Evolutionary conservation across 1,140 invertebrate species (phyloP), one percentile per base, ranked within the genome.

Genomic region (Pogonomyrmex californicus): DNA sequence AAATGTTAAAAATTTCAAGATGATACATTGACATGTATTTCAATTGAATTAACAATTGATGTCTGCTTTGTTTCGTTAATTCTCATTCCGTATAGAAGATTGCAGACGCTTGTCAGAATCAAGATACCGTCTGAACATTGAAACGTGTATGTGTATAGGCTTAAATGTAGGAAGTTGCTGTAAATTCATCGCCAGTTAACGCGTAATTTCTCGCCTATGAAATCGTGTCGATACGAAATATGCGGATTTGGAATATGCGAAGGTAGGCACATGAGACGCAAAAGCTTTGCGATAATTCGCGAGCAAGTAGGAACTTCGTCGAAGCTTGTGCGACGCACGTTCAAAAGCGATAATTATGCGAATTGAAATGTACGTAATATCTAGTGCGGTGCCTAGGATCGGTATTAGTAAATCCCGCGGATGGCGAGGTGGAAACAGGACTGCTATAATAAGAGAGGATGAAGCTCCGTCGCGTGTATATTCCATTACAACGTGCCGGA

Each of bases 341-440:
- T 77, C 65, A 54, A 90, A 86, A 71, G 85, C 77, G 83, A 87
- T 86, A 92, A 90, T 91, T 91, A 82, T 79, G 76, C 75, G 86
- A 86, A 87, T 87, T 86, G 89, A 88, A 88, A 89, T 75, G 82
- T 66, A 68, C 81, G 77, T 83, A 89, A 86, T 71, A 86, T 86
- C 71, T 70, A 56, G 54, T 30, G 51, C 51, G 62, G 85, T 51
- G 68, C 66, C 65, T 56, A 62, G 86, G 58, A 63, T 81, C 77
- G 66, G 86, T 76, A 85, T 85, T 85, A 70, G 66, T 76, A 82
- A 83, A 90, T 87, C 78, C 56, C 54, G 38, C 54, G 36, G 56
- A 71, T 70, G 76, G 10, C 44, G 14, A 51, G 54, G 73, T 90
- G 73, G 86, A 85, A 90, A 85, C 76, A 51, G 49, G 62, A 58